Evolutionary conservation across 2,888 invertebrate genomes (phyloP).

Genomic region (Tachina fera): DNA sequence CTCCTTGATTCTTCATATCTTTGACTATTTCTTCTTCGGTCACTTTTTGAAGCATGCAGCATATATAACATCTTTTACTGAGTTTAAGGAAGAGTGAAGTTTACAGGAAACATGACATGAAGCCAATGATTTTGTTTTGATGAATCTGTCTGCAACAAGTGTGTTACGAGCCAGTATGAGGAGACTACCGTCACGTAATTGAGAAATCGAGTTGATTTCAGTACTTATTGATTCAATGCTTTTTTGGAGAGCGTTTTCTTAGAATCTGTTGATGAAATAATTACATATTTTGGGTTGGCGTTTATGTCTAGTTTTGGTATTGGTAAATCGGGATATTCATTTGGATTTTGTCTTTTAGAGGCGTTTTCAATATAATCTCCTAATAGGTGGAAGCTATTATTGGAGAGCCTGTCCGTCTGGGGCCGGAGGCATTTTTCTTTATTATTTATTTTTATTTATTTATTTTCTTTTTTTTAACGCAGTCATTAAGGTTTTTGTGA

Average conservation of each 20-base stretch:
- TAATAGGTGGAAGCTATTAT: constrained; percentile 10
- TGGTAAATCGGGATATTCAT: too few relatives aligned
- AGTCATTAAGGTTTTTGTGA: too few relatives aligned
- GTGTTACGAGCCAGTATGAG: constrained; percentile 35
- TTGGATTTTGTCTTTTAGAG: too few relatives aligned
- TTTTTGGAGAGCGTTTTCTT: constrained; percentile 28
- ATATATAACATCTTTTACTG: constrained; percentile 19
- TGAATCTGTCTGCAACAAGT: neutral
- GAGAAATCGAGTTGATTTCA: constrained; percentile 21
- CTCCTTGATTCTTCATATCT: neutral
- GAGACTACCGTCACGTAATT: constrained; percentile 27
- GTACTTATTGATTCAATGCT: constrained; percentile 21
- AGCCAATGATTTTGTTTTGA: neutral
- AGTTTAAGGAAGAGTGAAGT: constrained; percentile 10
- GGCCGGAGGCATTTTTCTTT: neutral
- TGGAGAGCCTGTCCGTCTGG: constrained; percentile 16
- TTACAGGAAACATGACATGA: neutral
- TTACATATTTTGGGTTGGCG: constrained; percentile 37
- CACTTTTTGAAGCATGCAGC: constrained; percentile 1
- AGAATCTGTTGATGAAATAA: constrained; percentile 40
- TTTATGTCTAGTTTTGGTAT: too few relatives aligned
- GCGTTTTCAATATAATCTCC: too few relatives aligned
- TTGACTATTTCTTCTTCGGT: neutral
- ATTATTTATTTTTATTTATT: neutral
- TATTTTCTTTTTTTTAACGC: too few relatives aligned